These are phyloP conservation scores for Drosophila azteca DNA, from an alignment of 1,140 invertebrate genomes.

Conservation along the genomic window DNA sequence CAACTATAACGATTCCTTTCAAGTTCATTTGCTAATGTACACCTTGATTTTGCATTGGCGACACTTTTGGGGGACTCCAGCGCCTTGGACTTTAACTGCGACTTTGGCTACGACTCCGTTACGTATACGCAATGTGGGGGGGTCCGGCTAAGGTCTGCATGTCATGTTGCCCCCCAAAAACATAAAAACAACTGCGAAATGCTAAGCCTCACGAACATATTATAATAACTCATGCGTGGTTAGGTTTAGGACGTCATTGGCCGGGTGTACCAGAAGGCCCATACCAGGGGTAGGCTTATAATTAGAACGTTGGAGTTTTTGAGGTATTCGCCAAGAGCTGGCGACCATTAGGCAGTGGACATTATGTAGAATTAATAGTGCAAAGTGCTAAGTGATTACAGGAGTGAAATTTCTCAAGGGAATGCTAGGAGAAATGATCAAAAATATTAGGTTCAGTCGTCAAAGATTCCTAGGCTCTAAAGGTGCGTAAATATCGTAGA, in stretches of 20 bases:
- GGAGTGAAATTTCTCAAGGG: too few species aligned
- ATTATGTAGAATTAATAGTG: too few species aligned
- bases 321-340: not conserved
- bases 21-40: conserved; percentile 62
- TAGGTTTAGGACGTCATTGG: conserved; percentile 43
- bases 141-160: conserved; percentile 32
- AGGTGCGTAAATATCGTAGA: too few species aligned
- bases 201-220: conserved; percentile 47
- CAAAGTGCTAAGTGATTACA: too few species aligned
- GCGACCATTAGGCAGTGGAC: not conserved
- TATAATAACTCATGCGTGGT: conserved; percentile 56
- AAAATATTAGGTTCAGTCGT: too few species aligned
- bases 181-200: conserved; percentile 52
- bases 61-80: conserved; percentile 35
- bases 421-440: too few species aligned
- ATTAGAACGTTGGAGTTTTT: not conserved
- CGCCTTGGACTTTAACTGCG: conserved; percentile 7
- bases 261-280: not conserved
- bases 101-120: conserved; percentile 2
- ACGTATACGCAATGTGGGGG: conserved; percentile 42
- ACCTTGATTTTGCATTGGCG: conserved; percentile 42
- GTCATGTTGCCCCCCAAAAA: conserved; percentile 44
- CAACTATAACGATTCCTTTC: conserved; percentile 31
- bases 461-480: too few species aligned
- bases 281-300: conserved; percentile 10